These are phyloP conservation scores for Harpagoxenus sublaevis DNA, from an alignment of 2,888 invertebrate species.

Conservation along the genomic window DNA sequence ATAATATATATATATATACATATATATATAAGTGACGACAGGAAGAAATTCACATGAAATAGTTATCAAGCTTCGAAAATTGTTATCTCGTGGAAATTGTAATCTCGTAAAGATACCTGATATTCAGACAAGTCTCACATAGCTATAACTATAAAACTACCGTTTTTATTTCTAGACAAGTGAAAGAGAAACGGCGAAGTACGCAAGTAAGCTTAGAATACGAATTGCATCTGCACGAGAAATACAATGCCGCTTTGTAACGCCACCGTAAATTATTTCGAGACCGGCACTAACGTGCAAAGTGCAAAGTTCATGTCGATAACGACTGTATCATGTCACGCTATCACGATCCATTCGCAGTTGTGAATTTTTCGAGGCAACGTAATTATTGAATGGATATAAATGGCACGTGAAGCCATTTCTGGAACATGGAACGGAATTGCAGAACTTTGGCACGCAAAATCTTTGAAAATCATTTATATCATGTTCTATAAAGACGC, in stretches of 20 bases:
- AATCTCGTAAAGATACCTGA: background rate
- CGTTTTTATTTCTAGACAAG: slow-evolving; percentile 20
- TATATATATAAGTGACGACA: background rate
- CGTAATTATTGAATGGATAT: slow-evolving; percentile 81
- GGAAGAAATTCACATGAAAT: background rate
- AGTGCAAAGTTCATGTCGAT: slow-evolving; percentile 83
- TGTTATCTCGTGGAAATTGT: background rate
- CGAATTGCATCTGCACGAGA: slow-evolving; percentile 40
- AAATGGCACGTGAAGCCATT: slow-evolving; percentile 77
- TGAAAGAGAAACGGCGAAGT: slow-evolving; percentile 4
- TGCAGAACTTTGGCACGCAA: slow-evolving; percentile 78
- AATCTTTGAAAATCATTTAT: slow-evolving; percentile 74
- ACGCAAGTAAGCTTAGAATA: slow-evolving; percentile 56
- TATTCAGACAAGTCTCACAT: background rate
- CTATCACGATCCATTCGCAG: slow-evolving; percentile 79
- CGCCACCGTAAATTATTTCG: slow-evolving; percentile 68
- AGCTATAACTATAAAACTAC: background rate
- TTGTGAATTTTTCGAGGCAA: slow-evolving; percentile 77
- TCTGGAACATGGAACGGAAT: slow-evolving; percentile 75
- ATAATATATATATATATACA: too few species aligned
- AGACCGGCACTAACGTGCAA: slow-evolving; percentile 68
- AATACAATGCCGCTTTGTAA: slow-evolving; percentile 62
- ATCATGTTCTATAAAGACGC: slow-evolving; percentile 44
- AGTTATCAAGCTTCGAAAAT: slow-evolving; percentile 4
- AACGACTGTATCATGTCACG: slow-evolving; percentile 84